phyloP scores from a whole-genome alignment of 2,113 vertebrate genomes.

The Austrofundulus limnaeus region DNA sequence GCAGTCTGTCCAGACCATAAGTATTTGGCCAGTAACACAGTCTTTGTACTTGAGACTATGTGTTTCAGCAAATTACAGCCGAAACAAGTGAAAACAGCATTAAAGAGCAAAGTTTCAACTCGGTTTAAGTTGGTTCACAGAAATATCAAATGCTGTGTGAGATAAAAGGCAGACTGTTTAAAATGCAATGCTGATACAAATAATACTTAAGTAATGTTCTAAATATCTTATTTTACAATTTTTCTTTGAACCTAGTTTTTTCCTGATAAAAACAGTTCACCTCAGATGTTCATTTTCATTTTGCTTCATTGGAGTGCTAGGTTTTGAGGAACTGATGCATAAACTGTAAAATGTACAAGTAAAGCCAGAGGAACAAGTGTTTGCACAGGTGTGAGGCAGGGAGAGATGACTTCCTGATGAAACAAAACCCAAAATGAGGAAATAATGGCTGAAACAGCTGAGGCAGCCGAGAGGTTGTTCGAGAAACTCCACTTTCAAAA shows the following conservation, averaged over 20 bases:
- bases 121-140: neutral
- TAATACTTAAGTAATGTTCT: neutral
- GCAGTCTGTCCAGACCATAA: constrained; percentile 10
- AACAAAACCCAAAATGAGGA: constrained; percentile 5
- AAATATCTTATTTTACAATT: neutral
- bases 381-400: neutral
- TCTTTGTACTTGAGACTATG: neutral
- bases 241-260: neutral
- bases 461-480: constrained; percentile 3
- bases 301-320: neutral
- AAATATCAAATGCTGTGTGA: neutral
- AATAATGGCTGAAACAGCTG: constrained; percentile 6
- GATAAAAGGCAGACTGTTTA: neutral
- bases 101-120: neutral
- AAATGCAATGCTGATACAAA: neutral
- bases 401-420: constrained; percentile 1
- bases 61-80: neutral
- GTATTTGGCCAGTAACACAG: constrained; percentile 17
- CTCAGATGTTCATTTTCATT: neutral
- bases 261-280: constrained; percentile 2
- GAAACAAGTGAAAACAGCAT: neutral
- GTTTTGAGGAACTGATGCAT: constrained; percentile 8
- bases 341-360: constrained; percentile 2
- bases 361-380: neutral
- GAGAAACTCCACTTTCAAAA: neutral